These are phyloP conservation scores for Ormyrus pomaceus DNA, from an alignment of 2,888 invertebrate genomes.

Conservation along the genomic window DNA sequence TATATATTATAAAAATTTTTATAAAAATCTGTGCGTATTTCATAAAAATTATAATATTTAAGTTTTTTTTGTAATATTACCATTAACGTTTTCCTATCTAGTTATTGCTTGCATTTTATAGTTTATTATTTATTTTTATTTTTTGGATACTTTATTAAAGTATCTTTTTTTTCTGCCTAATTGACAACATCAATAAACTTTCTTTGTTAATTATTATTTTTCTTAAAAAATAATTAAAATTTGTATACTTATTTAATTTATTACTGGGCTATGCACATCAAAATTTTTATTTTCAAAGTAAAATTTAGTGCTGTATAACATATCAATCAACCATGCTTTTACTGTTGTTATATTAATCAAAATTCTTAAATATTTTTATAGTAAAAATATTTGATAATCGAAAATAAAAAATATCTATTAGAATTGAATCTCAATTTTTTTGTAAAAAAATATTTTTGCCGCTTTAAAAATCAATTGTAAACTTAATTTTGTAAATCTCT, in stretches of 20 bases:
- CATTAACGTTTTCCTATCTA: conserved; percentile 36
- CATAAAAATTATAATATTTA: conserved; percentile 15
- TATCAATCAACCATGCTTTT: background rate
- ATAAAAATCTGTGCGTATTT: background rate
- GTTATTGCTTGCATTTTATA: conserved; percentile 59
- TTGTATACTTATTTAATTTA: background rate
- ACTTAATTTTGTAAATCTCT: no score
- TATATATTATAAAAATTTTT: no score
- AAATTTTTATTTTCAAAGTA: background rate
- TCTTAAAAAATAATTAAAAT: conserved; percentile 5
- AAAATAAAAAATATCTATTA: background rate
- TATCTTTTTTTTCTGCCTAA: conserved; percentile 50
- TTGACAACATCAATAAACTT: conserved; percentile 5
- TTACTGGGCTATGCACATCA: conserved; percentile 13
- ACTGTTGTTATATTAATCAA: no score
- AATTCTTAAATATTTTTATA: background rate
- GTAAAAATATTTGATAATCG: background rate
- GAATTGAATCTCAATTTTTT: background rate
- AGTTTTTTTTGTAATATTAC: conserved; percentile 15
- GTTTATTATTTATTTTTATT: conserved; percentile 52
- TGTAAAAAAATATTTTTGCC: background rate
- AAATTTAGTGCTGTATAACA: background rate
- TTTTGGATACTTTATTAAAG: conserved; percentile 38
- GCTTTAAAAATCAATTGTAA: no score
- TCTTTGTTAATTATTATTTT: conserved; percentile 7